Conservation (phyloP, 1,140 invertebrate species). For the Aphaenogaster rudis region DNA sequence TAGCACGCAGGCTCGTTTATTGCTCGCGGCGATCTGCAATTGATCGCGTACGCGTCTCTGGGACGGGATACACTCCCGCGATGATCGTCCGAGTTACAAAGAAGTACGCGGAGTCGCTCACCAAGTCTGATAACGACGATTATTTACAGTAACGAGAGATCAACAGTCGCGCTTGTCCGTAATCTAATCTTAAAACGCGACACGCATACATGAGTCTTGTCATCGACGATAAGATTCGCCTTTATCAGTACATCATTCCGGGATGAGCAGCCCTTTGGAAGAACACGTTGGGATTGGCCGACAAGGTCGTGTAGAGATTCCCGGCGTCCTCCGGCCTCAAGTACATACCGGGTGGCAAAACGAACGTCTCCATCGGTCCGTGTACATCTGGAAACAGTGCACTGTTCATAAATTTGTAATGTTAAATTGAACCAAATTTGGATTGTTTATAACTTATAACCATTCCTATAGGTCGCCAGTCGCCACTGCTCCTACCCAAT, state of each 20-base stretch:
- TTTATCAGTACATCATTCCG: constrained; percentile 93
- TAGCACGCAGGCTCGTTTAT: not conserved
- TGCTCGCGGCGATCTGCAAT: not conserved
- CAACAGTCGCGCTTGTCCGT: constrained; percentile 12
- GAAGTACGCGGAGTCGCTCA: not conserved
- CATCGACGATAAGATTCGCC: not conserved
- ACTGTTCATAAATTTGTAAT: no score
- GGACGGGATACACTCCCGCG: not conserved
- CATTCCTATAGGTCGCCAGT: no score
- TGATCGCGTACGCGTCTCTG: constrained; percentile 18
- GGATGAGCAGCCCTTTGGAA: constrained; percentile 93
- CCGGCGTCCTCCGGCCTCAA: constrained; percentile 91
- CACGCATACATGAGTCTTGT: not conserved
- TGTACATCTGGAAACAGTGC: constrained; percentile 82
- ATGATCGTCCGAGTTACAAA: not conserved
- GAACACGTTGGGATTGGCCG: constrained; percentile 94
- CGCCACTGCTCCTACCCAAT: no score
- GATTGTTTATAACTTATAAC: no score
- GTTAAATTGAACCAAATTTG: no score
- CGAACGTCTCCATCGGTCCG: constrained; percentile 82
- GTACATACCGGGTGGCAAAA: constrained; percentile 90
- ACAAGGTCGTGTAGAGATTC: constrained; percentile 93
- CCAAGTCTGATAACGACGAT: constrained; percentile 12
- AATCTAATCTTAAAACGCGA: constrained; percentile 59
- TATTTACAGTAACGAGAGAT: constrained; percentile 66